Percentiles rank a stretch among this genome's conserved stretches.
Evolutionary conservation across 2,888 invertebrate genomes (phyloP).

Genomic region (Agrochola lota): DNA sequence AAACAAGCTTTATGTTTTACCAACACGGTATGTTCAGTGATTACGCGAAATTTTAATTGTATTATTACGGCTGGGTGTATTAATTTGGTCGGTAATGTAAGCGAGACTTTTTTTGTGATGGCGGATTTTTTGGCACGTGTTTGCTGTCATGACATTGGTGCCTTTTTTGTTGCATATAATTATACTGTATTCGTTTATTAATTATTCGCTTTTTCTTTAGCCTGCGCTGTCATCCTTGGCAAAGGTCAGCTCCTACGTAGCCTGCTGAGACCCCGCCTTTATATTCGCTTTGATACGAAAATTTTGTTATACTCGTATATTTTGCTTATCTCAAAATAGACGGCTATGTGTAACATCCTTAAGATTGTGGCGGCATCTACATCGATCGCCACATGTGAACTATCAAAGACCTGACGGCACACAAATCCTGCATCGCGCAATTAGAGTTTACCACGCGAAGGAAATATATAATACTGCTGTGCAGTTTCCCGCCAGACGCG

Average conservation of each 20-base stretch:
- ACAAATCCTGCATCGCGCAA: no score
- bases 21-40: slow-evolving; percentile 50
- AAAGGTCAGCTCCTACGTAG: no score
- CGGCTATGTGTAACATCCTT: not conserved
- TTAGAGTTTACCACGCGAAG: no score
- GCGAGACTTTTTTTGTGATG: not conserved
- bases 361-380: no score
- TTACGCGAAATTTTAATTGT: slow-evolving; percentile 37
- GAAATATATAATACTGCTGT: no score
- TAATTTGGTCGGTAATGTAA: slow-evolving; percentile 34
- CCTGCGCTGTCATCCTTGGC: no score
- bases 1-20: slow-evolving; percentile 44
- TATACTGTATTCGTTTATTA: not conserved
- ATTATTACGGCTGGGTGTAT: slow-evolving; percentile 10
- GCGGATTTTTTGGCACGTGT: not conserved
- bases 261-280: no score
- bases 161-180: not conserved
- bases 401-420: no score
- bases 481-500: no score
- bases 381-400: no score
- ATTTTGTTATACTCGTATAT: not conserved
- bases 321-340: not conserved
- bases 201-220: no score
- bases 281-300: not conserved
- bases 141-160: not conserved